Conservation (phyloP, 2,797 vertebrate species). For the Chlorospingus flavigularis region DNA sequence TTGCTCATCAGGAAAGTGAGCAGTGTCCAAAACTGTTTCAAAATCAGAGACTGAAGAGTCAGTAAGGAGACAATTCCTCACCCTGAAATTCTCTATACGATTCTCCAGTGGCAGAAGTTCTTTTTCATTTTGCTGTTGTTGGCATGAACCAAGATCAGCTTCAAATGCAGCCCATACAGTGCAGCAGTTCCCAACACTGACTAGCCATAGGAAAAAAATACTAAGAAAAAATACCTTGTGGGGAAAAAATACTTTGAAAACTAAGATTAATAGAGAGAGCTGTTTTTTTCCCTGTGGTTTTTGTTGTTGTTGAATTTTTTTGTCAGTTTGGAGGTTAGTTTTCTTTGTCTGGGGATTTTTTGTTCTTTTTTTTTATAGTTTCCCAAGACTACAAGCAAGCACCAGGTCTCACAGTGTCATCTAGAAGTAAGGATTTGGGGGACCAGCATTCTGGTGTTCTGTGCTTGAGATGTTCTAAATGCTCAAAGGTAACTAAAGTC, state of each 20-base stretch:
- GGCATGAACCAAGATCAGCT: not conserved
- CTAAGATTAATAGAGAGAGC: not conserved
- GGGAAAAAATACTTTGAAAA: not conserved
- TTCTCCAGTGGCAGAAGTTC: not conserved
- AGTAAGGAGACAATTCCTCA: not conserved
- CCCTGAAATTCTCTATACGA: not conserved
- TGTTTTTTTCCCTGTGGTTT: accelerated
- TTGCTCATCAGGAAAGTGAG: not conserved
- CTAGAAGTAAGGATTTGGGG: not conserved
- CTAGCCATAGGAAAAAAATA: not conserved
- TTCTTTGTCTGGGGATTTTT: not conserved
- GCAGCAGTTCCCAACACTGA: not conserved
- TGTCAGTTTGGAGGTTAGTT: not conserved
- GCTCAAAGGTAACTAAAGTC: not conserved
- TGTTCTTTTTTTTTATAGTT: not conserved
- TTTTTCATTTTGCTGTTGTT: not conserved
- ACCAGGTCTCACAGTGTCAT: not conserved
- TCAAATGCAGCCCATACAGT: not conserved
- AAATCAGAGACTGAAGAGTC: not conserved
- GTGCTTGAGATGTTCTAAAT: not conserved
- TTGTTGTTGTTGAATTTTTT: not conserved
- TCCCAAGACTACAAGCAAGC: not conserved
- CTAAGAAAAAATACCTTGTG: not conserved
- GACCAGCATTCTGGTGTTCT: not conserved
- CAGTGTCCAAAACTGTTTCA: not conserved